Evolutionary conservation across 2,797 vertebrate genomes (phyloP).

Genomic region (Melanotaenia nigrans): DNA sequence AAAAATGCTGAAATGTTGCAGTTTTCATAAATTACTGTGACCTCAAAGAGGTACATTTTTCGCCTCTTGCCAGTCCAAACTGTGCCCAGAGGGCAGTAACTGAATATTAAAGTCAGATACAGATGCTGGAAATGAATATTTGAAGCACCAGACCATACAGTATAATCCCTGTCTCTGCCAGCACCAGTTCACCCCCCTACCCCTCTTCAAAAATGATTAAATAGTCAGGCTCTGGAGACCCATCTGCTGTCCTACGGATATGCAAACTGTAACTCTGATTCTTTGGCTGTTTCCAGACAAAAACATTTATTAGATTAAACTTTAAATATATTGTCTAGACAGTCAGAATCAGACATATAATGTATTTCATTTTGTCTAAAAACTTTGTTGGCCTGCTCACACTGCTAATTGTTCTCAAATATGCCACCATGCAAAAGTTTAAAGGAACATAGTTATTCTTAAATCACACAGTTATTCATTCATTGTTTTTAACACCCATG

Average conservation of each 20-base stretch:
- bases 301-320: slow-evolving; percentile 21
- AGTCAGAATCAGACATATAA: slow-evolving; percentile 16
- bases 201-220: slow-evolving; percentile 44
- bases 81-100: slow-evolving; percentile 3
- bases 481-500: background rate
- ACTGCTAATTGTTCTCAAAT: slow-evolving; percentile 12
- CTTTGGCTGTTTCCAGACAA: slow-evolving; percentile 8
- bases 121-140: slow-evolving; percentile 63
- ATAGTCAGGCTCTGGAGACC: slow-evolving; percentile 59
- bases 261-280: slow-evolving; percentile 34
- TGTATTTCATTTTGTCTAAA: background rate
- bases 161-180: slow-evolving; percentile 58
- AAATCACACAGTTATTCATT: slow-evolving; percentile 32
- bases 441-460: background rate
- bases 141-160: slow-evolving; percentile 59
- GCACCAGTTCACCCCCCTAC: slow-evolving; percentile 23
- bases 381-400: slow-evolving; percentile 5
- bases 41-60: background rate
- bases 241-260: slow-evolving; percentile 61
- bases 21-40: background rate
- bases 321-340: slow-evolving; percentile 24
- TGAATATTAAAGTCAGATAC: slow-evolving; percentile 36
- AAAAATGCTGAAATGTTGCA: background rate
- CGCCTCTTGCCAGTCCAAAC: background rate
- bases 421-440: slow-evolving; percentile 4